A percentile compares a stretch with the other conserved stretches of the same genome.
phyloP scores from a whole-genome alignment of 1,140 invertebrate species.

The Drosophila mayri region DNA sequence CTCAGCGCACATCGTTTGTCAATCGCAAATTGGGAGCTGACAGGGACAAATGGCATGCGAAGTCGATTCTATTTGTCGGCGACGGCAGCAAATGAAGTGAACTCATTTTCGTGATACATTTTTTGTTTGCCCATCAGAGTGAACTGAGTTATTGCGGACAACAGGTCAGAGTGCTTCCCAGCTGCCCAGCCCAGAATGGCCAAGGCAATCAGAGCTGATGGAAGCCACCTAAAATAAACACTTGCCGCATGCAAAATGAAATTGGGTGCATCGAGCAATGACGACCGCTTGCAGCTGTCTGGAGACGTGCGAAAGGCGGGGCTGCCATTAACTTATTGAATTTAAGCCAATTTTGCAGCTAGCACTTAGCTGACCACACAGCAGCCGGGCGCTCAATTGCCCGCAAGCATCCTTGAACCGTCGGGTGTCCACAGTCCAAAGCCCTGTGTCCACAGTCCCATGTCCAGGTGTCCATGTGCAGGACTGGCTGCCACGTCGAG shows the following conservation, averaged over 20 bases:
- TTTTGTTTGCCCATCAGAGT: constrained; percentile 42
- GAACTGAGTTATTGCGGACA: constrained; percentile 44
- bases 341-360: constrained; percentile 73
- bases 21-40: constrained; percentile 71
- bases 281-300: constrained; percentile 55
- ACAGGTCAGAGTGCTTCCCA: constrained; percentile 4
- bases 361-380: constrained; percentile 64
- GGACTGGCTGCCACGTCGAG: constrained; percentile 54
- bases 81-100: constrained; percentile 72
- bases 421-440: not conserved
- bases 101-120: constrained; percentile 44
- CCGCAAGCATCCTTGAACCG: constrained; percentile 49
- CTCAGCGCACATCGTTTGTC: constrained; percentile 66
- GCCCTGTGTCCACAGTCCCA: constrained; percentile 5
- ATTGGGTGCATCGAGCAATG: constrained; percentile 54
- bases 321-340: constrained; percentile 79
- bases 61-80: constrained; percentile 68
- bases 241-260: constrained; percentile 64
- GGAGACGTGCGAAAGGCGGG: constrained; percentile 6
- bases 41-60: constrained; percentile 75
- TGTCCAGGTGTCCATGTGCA: constrained; percentile 13
- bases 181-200: constrained; percentile 32
- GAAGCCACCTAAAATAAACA: constrained; percentile 44
- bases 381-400: constrained; percentile 54
- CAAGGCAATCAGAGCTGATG: constrained; percentile 63